Evolutionary conservation across 2,113 vertebrate species (phyloP).

Genomic region (Nothobranchius furzeri): DNA sequence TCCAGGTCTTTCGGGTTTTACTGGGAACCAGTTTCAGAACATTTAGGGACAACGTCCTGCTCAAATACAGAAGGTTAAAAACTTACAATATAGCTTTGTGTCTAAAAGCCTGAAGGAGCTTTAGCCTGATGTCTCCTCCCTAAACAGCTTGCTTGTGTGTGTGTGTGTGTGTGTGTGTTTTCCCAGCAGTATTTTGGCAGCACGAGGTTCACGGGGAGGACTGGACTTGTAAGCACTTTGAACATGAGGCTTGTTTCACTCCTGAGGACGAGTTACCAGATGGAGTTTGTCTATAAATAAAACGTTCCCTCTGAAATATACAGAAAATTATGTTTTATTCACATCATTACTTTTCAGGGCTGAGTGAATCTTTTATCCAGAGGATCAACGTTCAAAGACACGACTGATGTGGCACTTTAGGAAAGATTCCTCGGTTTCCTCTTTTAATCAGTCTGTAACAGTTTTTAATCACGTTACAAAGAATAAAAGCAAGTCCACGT

Average conservation of each 20-base stretch:
- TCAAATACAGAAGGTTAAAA: conserved; percentile 2
- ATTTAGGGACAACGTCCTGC: conserved; percentile 1
- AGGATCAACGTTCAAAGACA: no score
- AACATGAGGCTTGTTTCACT: conserved; percentile 60
- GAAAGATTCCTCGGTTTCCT: no score
- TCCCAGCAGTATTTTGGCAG: conserved; percentile 3
- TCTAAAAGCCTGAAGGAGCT: conserved; percentile 14
- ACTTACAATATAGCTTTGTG: conserved; percentile 21
- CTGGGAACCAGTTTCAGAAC: not conserved
- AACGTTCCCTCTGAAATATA: conserved; percentile 32
- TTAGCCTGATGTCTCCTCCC: conserved; percentile 9
- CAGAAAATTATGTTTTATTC: conserved; percentile 55
- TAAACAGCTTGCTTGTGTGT: not conserved
- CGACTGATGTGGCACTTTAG: no score
- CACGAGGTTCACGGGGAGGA: conserved; percentile 57
- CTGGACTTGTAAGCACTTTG: conserved; percentile 52
- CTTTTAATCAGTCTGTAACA: no score
- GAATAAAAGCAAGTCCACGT: no score
- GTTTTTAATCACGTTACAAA: no score
- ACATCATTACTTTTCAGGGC: conserved; percentile 42
- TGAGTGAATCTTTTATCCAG: conserved; percentile 14
- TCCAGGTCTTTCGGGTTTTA: not conserved
- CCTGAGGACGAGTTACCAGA: conserved; percentile 57
- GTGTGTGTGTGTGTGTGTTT: not conserved
- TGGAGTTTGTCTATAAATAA: conserved; percentile 63